Evolutionary conservation across 2,888 invertebrate species (phyloP).

Genomic region (Microplitis manilae): DNA sequence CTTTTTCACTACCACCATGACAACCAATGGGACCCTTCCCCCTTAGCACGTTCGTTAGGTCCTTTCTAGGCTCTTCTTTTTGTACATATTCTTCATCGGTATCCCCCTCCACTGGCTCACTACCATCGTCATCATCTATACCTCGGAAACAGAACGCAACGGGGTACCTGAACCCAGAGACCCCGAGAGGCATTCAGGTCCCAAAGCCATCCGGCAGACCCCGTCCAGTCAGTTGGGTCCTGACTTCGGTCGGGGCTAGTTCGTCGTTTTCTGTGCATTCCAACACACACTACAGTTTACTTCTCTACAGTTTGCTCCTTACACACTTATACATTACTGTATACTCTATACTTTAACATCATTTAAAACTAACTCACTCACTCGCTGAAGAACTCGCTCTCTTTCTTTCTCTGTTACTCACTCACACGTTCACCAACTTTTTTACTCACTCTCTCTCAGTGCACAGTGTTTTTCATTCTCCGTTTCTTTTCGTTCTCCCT

Average conservation of each 20-base stretch:
- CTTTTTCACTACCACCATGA: constrained; percentile 40
- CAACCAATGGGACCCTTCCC: constrained; percentile 57
- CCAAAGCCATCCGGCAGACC: constrained; percentile 56
- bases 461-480: constrained; percentile 2
- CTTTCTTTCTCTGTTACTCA: constrained; percentile 28
- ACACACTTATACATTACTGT: neutral
- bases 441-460: constrained; percentile 30
- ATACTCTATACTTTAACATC: neutral
- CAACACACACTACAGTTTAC: constrained; percentile 12
- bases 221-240: constrained; percentile 69
- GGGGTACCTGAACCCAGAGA: constrained; percentile 64
- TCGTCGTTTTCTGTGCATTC: constrained; percentile 47
- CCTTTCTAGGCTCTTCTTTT: constrained; percentile 70
- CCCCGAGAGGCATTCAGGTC: constrained; percentile 64
- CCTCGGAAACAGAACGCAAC: constrained; percentile 45
- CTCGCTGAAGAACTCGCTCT: neutral
- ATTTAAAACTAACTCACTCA: neutral
- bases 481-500: neutral
- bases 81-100: constrained; percentile 50
- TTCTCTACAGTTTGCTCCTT: constrained; percentile 3
- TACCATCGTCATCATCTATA: constrained; percentile 31
- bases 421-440: constrained; percentile 33
- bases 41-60: constrained; percentile 65
- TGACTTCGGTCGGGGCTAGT: constrained; percentile 68
- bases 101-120: constrained; percentile 12